These are phyloP conservation scores for Apamea monoglypha DNA, from an alignment of 2,888 invertebrate species.

Conservation along the genomic window DNA sequence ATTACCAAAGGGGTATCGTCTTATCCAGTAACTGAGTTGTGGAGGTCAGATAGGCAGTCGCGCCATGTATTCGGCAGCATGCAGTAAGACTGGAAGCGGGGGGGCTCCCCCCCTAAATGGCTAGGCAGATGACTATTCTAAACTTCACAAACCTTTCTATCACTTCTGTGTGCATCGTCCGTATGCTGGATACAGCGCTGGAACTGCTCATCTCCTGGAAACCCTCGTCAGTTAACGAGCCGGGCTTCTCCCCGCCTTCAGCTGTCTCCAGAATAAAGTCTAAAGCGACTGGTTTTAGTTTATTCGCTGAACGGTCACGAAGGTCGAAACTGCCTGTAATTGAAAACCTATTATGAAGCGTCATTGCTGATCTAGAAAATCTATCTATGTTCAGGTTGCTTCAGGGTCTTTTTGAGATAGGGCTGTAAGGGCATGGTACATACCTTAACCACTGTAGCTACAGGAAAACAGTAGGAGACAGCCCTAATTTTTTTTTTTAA, in stretches of 20 bases:
- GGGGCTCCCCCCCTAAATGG: no score
- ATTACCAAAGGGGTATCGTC: neutral
- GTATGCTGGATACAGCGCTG: constrained; percentile 80
- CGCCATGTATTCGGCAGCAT: neutral
- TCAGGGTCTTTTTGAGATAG: neutral
- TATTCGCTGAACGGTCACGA: constrained; percentile 79
- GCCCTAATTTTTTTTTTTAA: neutral
- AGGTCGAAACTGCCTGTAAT: constrained; percentile 83
- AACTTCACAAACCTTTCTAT: constrained; percentile 75
- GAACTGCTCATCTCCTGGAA: constrained; percentile 86
- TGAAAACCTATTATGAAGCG: neutral
- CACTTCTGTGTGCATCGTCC: constrained; percentile 77
- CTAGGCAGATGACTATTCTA: no score
- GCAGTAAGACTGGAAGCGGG: no score
- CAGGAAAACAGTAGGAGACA: neutral
- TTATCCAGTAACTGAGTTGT: neutral
- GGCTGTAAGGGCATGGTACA: neutral
- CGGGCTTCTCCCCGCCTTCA: constrained; percentile 75
- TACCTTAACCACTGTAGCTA: neutral
- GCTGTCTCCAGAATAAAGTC: constrained; percentile 80
- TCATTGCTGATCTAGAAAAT: neutral
- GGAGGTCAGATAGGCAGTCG: neutral
- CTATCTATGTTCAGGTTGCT: neutral
- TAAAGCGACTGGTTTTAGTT: constrained; percentile 72
- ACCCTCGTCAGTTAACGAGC: constrained; percentile 84